Evolutionary conservation across 2,113 vertebrate species (phyloP).

Genomic region (Nothocercus julius): DNA sequence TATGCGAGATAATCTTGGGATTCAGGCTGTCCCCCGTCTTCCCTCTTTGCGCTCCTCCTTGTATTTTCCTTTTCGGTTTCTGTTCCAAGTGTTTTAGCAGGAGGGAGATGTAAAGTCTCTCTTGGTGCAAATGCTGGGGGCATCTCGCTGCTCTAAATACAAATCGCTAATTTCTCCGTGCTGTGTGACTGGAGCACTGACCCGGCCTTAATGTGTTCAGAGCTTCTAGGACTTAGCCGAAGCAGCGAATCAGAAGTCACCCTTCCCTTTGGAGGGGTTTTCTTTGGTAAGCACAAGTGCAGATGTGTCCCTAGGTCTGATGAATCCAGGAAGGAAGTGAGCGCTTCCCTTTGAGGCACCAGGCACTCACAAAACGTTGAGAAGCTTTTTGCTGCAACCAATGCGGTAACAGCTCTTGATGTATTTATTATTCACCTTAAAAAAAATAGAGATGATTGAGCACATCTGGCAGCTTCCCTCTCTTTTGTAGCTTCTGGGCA

Average conservation of each 20-base stretch:
- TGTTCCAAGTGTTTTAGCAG: neutral
- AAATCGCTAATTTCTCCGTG: fast-evolving
- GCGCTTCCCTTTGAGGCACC: conserved; percentile 19
- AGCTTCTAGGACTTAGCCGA: neutral
- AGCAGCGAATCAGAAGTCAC: fast-evolving
- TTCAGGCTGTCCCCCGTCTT: neutral
- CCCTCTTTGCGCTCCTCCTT: neutral
- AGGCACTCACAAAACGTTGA: neutral
- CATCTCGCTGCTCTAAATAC: fast-evolving
- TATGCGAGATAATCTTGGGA: neutral
- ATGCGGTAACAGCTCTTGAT: neutral
- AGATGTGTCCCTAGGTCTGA: conserved; percentile 46
- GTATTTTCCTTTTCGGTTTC: neutral
- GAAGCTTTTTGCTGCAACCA: neutral
- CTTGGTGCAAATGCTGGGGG: fast-evolving
- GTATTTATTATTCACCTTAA: neutral
- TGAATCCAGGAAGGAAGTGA: conserved; percentile 57
- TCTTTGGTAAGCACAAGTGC: neutral
- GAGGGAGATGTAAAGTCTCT: neutral
- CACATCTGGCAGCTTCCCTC: neutral
- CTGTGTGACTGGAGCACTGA: neutral
- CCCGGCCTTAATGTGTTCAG: neutral
- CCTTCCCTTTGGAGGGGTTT: neutral
- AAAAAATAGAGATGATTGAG: neutral
- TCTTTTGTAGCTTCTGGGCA: fast-evolving